These are phyloP conservation scores for Porites lobata DNA, from an alignment of 92 coral and sea anemone genomes.

Conservation along the genomic window DNA sequence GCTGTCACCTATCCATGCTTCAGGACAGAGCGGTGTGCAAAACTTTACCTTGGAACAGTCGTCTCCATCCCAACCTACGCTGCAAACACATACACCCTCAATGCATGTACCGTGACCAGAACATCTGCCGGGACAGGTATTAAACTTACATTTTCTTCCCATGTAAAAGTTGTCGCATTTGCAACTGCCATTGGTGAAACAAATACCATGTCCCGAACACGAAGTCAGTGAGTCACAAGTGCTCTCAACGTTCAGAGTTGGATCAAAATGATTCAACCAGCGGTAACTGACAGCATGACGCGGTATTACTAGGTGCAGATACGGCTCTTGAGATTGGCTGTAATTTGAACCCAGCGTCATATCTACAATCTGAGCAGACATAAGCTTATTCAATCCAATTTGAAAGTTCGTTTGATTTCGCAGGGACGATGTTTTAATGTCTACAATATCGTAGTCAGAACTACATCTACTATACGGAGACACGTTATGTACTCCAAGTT, in stretches of 20 bases:
- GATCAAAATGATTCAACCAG: not conserved
- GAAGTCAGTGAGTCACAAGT: conserved; percentile 11
- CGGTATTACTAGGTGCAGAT: conserved; percentile 54
- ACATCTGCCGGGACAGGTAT: conserved; percentile 64
- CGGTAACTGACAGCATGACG: not conserved
- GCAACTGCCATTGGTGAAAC: conserved; percentile 58
- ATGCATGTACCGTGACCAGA: conserved; percentile 73
- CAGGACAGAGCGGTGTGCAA: conserved; percentile 62
- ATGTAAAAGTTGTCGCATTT: conserved; percentile 54
- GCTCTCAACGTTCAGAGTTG: not conserved
- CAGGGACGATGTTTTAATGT: conserved; percentile 6
- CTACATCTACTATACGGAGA: conserved; percentile 47
- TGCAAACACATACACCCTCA: conserved; percentile 62
- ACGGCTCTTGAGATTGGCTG: not conserved
- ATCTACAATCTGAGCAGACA: conserved; percentile 9
- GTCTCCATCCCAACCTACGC: conserved; percentile 73
- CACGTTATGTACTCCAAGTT: conserved; percentile 31
- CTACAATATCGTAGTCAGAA: conserved; percentile 47
- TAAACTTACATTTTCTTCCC: conserved; percentile 63
- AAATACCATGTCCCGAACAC: conserved; percentile 78
- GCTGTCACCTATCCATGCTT: conserved; percentile 75
- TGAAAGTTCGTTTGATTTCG: conserved; percentile 8
- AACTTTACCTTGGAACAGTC: conserved; percentile 68
- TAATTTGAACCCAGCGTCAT: conserved; percentile 24
- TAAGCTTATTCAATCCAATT: conserved; percentile 48